Base-by-base conservation (phyloP, 1,140 invertebrate species). In the Sipha flava region DNA sequence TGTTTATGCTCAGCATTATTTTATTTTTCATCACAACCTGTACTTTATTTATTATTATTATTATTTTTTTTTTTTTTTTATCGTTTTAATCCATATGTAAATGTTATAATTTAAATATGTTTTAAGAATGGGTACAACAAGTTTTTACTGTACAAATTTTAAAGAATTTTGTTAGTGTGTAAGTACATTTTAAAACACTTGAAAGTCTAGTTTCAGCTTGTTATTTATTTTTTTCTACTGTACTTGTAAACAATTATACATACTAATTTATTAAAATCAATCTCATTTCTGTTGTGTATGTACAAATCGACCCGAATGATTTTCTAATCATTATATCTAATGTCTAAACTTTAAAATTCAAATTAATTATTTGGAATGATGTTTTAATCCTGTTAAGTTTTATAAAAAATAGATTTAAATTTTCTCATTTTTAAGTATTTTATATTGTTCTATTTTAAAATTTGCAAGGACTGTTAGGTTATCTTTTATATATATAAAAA, bases 151-250 rank as follows among this genome's bases (percentile, higher is more conserved):
- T 75, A 52, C 47, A 75, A 54, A 75, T 21, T 75, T 37, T 18
- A 73, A 47, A 54, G 72, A 75, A 52, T 75, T 75, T 52, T 37
- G 29, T 57, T 57, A 77, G 47, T 37, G 1, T 40, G 12, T 77
- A 77, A 77, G 73, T 77, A 77, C 21, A 57, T 77, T 37, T 59
- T 77, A 57, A 75, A 77, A 59, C 52, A 59, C 73, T 75, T 43
- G 52, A 77, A 77, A 77, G 52, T 77, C 34, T 57, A 77, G 34
- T 77, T 59, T 77, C 34, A 77, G 49, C 52, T 77, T 77, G 73
- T 77, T 77, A 77, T 75, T 77, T 77, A 77, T 77, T 77, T 77
- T 66, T 77, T 77, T 57, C 37, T 77, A 77, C 73, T 77, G 47
- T 77, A 57, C 34, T 52, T 77, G 34, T 77, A 77, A 40, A 75